Evolutionary conservation across 2,888 invertebrate genomes (phyloP).

Genomic region (Drosophila ezoana): DNA sequence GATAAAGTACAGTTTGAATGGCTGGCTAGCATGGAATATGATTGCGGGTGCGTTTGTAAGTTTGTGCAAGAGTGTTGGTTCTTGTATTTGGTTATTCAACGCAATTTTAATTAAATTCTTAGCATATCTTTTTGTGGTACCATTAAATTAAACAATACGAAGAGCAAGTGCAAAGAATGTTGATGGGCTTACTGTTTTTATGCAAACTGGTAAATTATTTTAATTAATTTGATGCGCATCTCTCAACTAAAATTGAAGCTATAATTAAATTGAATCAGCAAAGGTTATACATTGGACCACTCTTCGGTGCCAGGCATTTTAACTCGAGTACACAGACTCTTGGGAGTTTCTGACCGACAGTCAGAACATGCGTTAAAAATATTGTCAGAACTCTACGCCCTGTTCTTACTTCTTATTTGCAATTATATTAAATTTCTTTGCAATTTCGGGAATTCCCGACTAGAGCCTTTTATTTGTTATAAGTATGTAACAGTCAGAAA

Average conservation of each 20-base stretch:
- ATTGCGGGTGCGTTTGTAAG: background rate
- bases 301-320: too few species aligned
- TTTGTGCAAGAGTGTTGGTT: constrained; percentile 15
- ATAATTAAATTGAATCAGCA: constrained; percentile 44
- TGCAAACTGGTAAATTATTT: constrained; percentile 61
- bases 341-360: too few species aligned
- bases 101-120: constrained; percentile 73
- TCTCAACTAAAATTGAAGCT: constrained; percentile 57
- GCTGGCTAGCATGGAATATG: constrained; percentile 20
- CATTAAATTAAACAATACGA: constrained; percentile 62
- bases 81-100: constrained; percentile 29
- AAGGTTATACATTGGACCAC: too few species aligned
- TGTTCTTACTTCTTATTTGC: too few species aligned
- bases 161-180: constrained; percentile 40
- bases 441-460: too few species aligned
- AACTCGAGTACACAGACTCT: too few species aligned
- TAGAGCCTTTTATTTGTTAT: too few species aligned
- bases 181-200: constrained; percentile 20
- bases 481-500: too few species aligned
- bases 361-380: too few species aligned
- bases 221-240: constrained; percentile 65
- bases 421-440: too few species aligned
- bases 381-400: too few species aligned
- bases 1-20: constrained; percentile 33
- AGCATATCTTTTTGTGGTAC: constrained; percentile 49